phyloP scores from a whole-genome alignment of 2,113 vertebrate species.

The Pogonocichla stellata region DNA sequence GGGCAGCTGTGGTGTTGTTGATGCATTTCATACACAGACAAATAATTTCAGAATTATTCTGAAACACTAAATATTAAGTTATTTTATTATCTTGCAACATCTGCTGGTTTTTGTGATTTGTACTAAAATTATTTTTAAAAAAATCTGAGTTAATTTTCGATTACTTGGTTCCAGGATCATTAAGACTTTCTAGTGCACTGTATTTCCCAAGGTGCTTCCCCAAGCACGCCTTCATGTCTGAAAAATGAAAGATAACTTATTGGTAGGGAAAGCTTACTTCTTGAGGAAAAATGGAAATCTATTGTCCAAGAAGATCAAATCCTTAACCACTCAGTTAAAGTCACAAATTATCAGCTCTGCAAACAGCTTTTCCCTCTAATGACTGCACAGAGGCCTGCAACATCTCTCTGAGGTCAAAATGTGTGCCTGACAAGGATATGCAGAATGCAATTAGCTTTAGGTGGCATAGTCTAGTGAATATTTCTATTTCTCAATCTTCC shows the following conservation, averaged over 20 bases:
- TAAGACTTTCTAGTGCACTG: neutral
- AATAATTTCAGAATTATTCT: neutral
- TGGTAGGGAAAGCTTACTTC: neutral
- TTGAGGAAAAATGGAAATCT: neutral
- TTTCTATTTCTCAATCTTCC: neutral
- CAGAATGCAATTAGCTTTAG: neutral
- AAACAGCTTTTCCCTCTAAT: neutral
- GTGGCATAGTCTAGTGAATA: neutral
- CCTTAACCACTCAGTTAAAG: neutral
- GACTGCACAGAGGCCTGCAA: neutral
- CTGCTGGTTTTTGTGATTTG: neutral
- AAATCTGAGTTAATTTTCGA: neutral
- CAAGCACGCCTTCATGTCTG: neutral
- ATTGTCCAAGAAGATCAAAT: neutral
- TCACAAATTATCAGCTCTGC: neutral
- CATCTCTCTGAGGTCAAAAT: neutral
- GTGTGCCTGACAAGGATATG: neutral
- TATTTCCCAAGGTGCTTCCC: neutral
- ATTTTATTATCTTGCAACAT: neutral
- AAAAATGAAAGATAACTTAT: neutral
- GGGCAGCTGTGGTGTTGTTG: neutral
- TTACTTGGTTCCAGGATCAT: neutral
- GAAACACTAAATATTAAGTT: neutral
- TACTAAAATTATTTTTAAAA: neutral
- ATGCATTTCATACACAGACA: neutral